These are phyloP conservation scores for Sylvia atricapilla DNA, from an alignment of 2,113 vertebrate species.

Conservation along the genomic window DNA sequence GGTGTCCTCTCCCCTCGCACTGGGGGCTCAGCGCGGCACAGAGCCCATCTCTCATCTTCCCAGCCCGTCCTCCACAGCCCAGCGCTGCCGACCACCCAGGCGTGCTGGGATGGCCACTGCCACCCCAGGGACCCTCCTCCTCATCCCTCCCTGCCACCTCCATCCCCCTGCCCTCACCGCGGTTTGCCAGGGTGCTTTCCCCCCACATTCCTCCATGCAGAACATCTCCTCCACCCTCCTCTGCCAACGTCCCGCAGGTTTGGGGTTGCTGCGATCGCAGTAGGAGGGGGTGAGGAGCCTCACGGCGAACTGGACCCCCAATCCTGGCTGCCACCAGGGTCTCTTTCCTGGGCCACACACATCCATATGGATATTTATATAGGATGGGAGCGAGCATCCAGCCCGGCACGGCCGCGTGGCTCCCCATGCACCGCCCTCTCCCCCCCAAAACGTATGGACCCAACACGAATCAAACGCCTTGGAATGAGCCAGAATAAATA, in stretches of 20 bases:
- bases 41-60: background rate
- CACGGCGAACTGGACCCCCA: accelerated
- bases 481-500: constrained; percentile 66
- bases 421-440: background rate
- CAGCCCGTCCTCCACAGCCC: background rate
- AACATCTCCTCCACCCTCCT: background rate
- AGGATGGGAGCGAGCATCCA: background rate
- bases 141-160: background rate
- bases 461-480: constrained; percentile 17
- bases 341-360: background rate
- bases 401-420: background rate
- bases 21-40: accelerated
- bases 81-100: background rate
- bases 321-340: background rate
- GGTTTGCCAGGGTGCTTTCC: background rate
- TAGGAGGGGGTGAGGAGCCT: accelerated
- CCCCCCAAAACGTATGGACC: background rate
- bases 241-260: accelerated
- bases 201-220: background rate
- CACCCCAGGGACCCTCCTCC: background rate
- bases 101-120: accelerated
- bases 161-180: accelerated
- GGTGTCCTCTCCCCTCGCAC: accelerated
- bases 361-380: background rate
- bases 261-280: background rate